Percentiles rank a stretch among this genome's conserved stretches.
phyloP scores from a whole-genome alignment of 2,113 vertebrate species.

The Jaculus jaculus region DNA sequence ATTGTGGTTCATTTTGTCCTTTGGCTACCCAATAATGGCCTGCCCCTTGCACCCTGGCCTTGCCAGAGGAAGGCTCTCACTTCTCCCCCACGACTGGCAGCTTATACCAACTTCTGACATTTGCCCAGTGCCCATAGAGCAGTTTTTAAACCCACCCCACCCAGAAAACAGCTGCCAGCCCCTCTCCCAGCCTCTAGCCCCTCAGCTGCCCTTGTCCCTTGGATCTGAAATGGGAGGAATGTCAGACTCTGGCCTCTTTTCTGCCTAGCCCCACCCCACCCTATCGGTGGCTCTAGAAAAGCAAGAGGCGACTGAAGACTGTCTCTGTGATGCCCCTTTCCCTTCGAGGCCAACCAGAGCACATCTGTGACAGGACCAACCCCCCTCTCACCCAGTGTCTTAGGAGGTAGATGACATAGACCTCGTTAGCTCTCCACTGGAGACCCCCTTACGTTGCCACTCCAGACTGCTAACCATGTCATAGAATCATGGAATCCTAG shows the following conservation, averaged over 20 bases:
- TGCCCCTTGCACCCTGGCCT: not conserved
- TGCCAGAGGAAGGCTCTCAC: not conserved
- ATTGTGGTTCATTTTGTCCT: not conserved
- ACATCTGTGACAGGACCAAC: not conserved
- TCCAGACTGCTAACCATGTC: slow-evolving; percentile 72
- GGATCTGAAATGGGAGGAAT: slow-evolving; percentile 53
- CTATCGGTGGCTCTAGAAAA: not conserved
- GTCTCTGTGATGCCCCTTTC: not conserved
- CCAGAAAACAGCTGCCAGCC: slow-evolving; percentile 65
- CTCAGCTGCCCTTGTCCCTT: slow-evolving; percentile 74
- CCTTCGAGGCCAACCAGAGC: not conserved
- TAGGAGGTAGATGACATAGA: slow-evolving; percentile 63
- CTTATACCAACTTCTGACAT: not conserved
- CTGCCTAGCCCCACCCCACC: not conserved
- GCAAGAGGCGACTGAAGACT: not conserved
- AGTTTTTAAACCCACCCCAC: slow-evolving; percentile 18
- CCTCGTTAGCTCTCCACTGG: slow-evolving; percentile 30
- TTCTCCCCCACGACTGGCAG: not conserved
- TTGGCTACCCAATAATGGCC: not conserved
- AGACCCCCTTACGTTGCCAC: not conserved
- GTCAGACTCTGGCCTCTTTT: slow-evolving; percentile 37
- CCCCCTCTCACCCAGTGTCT: slow-evolving; percentile 49
- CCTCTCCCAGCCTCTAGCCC: not conserved
- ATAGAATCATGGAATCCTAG: slow-evolving; percentile 72
- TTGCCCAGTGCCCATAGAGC: not conserved